These are phyloP conservation scores for Rhodophaea formosa DNA, from an alignment of 2,888 invertebrate species.

Conservation along the genomic window DNA sequence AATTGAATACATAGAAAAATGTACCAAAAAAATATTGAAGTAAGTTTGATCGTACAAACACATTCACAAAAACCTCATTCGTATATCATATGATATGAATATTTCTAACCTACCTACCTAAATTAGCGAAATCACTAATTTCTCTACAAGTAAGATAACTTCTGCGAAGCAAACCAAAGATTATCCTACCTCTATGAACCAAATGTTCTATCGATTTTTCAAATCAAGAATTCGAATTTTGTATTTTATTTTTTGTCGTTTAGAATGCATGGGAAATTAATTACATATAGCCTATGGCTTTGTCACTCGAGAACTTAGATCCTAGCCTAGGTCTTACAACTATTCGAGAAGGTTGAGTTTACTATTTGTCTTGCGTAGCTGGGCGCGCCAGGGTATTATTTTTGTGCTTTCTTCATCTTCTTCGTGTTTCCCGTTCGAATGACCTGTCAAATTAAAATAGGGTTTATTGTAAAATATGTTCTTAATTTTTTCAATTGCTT, in stretches of 20 bases:
- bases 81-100: conserved; percentile 19
- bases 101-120: conserved; percentile 24
- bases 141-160: conserved; percentile 4
- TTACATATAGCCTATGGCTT: conserved; percentile 46
- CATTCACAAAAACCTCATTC: conserved; percentile 20
- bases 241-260: background rate
- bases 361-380: conserved; percentile 94
- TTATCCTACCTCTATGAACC: too few relatives aligned
- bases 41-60: conserved; percentile 3
- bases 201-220: background rate
- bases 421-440: conserved; percentile 65
- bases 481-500: too few relatives aligned
- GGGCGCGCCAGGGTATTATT: conserved; percentile 94
- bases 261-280: conserved; percentile 39
- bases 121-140: conserved; percentile 28
- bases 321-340: conserved; percentile 25
- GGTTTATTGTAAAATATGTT: background rate
- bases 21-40: conserved; percentile 39
- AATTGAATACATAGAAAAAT: conserved; percentile 53
- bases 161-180: background rate
- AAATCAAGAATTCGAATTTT: conserved; percentile 22
- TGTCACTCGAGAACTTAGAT: conserved; percentile 31
- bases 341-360: conserved; percentile 90
- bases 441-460: conserved; percentile 46
- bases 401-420: conserved; percentile 82